Conservation (phyloP, 1,140 invertebrate species). For the Lordiphosa mommai region DNA sequence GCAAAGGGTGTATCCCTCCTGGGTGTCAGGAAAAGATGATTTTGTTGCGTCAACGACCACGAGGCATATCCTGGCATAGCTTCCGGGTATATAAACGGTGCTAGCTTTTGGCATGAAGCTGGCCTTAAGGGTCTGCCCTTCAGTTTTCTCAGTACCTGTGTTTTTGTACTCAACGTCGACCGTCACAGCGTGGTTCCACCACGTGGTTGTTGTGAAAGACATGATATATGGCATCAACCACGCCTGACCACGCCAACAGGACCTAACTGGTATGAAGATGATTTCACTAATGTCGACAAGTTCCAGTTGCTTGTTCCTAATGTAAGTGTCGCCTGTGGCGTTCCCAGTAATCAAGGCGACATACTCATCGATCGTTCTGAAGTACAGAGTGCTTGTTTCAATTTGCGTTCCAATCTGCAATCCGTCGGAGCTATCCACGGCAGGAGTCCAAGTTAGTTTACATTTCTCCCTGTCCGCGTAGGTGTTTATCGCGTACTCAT, state of each 20-base stretch:
- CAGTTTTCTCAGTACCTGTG: not conserved
- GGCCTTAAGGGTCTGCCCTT: not conserved
- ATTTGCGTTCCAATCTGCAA: not conserved
- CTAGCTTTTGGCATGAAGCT: not conserved
- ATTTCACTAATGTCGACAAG: not conserved
- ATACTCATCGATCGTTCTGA: not conserved
- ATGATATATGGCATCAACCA: constrained; percentile 5
- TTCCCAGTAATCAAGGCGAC: not conserved
- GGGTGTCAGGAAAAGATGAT: not conserved
- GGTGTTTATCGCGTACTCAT: not conserved
- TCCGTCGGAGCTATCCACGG: not conserved
- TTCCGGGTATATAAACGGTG: not conserved
- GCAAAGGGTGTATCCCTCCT: not conserved
- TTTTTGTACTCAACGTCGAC: not conserved
- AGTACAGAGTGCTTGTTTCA: not conserved
- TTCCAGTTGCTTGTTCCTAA: not conserved
- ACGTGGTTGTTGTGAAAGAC: not conserved
- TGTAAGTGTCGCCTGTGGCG: not conserved
- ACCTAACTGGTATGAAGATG: not conserved
- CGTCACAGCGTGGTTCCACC: not conserved
- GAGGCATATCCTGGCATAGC: not conserved
- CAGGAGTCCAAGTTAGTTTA: not conserved
- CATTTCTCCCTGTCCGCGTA: not conserved
- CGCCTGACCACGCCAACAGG: not conserved
- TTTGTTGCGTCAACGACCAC: not conserved